Base-by-base conservation (phyloP, 2,797 vertebrate genomes). In the Spheniscus humboldti region DNA sequence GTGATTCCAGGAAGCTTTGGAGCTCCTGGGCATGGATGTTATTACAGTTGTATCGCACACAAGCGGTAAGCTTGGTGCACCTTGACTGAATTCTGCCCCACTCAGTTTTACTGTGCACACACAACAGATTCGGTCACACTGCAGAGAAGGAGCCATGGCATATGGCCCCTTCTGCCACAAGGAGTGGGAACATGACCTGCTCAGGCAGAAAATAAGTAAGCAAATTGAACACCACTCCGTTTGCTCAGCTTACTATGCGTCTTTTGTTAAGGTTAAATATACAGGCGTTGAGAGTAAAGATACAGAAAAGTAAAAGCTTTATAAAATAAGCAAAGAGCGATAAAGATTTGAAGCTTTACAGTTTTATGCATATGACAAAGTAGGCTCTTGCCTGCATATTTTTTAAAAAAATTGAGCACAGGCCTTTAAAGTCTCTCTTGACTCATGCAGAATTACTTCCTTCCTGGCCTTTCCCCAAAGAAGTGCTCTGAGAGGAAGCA, bases 181-280 rank as follows among this genome's bases (percentile, higher is more conserved):
- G 37, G 20, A 96, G 63, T 0, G 0, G 64, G 77, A 79, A 91
- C 18, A 3, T 39, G 52, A 76, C 77, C 86, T 82, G 77, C 74
- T 93, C 91, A 89, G 86, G 74, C 71, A 94, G 78, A 95, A 97
- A 94, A 88, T 56, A 87, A 80, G 39, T 62, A 94, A 93, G 67
- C 82, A 92, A 85, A 91, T 2, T 57, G 64, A 95, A 80, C 37
- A 59, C 31, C 57, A 50, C 27, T 94, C 68, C 76, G 66, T 75
- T 93, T 72, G 64, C 73, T 86, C 25, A 3, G 57, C 50, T 90
- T 35, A 78, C 79, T 35, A 14, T 37, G 57, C 50, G 78, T 52
- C 84, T 94, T 91, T 82, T 60, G 28, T 87, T 71, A 88, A 83
- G 57, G 87, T 88, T 67, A 91, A 88, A 79, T 25, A 86, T 37